A percentile compares a stretch with the other conserved stretches of the same genome.
Evolutionary conservation across 92 coral and sea anemone species (phyloP).

Genomic region (Bergia sp.): DNA sequence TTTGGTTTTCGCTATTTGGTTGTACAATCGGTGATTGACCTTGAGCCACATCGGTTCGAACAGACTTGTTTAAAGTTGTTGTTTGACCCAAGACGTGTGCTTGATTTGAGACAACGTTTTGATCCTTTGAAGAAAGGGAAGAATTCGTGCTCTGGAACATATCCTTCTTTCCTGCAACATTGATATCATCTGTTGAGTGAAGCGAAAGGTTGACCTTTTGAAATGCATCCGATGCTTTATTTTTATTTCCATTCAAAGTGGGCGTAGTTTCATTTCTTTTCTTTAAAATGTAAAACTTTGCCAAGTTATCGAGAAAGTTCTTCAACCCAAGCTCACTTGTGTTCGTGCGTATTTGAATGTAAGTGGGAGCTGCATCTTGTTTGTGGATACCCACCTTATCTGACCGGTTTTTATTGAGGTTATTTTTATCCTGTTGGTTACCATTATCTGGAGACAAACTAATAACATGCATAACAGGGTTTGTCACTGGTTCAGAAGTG

Average conservation of each 20-base stretch:
- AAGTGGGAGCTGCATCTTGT: neutral
- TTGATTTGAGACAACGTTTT: neutral
- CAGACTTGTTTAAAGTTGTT: neutral
- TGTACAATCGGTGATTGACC: neutral
- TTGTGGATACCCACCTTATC: neutral
- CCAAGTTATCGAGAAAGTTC: conserved; percentile 24
- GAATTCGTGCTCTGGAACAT: neutral
- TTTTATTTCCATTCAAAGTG: neutral
- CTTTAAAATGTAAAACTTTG: conserved; percentile 34
- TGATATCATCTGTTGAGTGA: neutral
- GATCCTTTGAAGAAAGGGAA: neutral
- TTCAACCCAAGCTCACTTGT: conserved; percentile 31
- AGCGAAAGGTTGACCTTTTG: neutral
- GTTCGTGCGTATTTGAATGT: conserved; percentile 36
- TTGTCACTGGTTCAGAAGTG: neutral
- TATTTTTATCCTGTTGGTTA: neutral
- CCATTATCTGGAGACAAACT: neutral
- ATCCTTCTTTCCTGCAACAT: neutral
- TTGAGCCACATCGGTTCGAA: neutral
- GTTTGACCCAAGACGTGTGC: neutral
- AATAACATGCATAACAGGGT: neutral
- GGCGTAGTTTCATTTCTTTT: neutral
- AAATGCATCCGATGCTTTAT: neutral
- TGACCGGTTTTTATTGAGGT: neutral
- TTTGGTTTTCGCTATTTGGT: neutral